A percentile compares a stretch with the other conserved stretches of the same genome.
Evolutionary conservation across 2,888 invertebrate species (phyloP).

Genomic region (Sialis lutaria): DNA sequence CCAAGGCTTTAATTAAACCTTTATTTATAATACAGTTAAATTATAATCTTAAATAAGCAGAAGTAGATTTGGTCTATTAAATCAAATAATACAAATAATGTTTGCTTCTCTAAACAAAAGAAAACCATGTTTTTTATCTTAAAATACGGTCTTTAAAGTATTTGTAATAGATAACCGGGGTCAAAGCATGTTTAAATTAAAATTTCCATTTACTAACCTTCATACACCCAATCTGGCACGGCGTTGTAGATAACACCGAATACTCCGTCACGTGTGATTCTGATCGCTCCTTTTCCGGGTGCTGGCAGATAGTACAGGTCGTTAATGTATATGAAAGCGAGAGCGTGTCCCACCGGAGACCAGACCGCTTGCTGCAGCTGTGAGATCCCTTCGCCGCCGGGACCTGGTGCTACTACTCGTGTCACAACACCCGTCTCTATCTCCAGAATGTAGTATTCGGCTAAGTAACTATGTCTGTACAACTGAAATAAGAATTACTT

Average conservation of each 20-base stretch:
- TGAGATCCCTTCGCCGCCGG: conserved; percentile 21
- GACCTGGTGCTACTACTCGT: conserved; percentile 8
- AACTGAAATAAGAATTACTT: conserved; percentile 28
- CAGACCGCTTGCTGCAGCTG: conserved; percentile 57
- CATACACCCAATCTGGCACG: conserved; percentile 90
- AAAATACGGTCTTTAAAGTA: too few relatives aligned
- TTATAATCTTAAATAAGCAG: too few relatives aligned
- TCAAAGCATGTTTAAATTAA: too few relatives aligned
- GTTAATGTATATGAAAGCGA: conserved; percentile 54
- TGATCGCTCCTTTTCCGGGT: conserved; percentile 24
- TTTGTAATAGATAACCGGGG: too few relatives aligned
- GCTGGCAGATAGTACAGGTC: conserved; percentile 61
- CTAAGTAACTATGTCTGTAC: conserved; percentile 63
- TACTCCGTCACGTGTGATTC: conserved; percentile 44
- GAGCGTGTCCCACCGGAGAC: conserved; percentile 53
- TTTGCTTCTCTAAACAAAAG: too few relatives aligned
- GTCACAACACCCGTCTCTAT: conserved; percentile 32
- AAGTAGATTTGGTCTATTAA: too few relatives aligned
- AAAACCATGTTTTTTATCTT: too few relatives aligned
- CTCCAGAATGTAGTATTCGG: conserved; percentile 54
- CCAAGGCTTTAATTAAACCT: too few relatives aligned
- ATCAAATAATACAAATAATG: too few relatives aligned
- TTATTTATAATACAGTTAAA: too few relatives aligned
- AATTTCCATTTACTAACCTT: conserved; percentile 36
- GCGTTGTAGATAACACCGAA: conserved; percentile 59